These are phyloP conservation scores for Odontomyia ornata DNA, from an alignment of 2,888 invertebrate species.

Conservation along the genomic window DNA sequence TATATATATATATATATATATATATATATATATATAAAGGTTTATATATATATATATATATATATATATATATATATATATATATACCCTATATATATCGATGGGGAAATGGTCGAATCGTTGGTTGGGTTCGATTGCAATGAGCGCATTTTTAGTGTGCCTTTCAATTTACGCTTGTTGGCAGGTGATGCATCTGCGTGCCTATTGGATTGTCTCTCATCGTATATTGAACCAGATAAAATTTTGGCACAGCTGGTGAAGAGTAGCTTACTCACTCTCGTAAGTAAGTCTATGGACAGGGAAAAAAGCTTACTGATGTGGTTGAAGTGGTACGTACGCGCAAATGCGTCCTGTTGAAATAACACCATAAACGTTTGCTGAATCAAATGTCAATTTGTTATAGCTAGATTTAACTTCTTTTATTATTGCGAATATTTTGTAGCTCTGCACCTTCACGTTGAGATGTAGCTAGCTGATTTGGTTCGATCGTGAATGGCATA, in stretches of 20 bases:
- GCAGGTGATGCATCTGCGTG: neutral
- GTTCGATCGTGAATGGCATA: conserved; percentile 16
- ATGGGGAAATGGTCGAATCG: neutral
- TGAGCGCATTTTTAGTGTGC: neutral
- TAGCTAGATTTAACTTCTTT: neutral
- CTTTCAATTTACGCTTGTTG: conserved; percentile 6
- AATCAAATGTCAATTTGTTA: conserved; percentile 11
- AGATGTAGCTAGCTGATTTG: neutral
- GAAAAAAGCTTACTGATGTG: neutral
- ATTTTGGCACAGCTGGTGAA: conserved; percentile 8
- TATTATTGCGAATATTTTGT: neutral
- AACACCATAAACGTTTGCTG: conserved; percentile 3
- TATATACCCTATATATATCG: too few species aligned
- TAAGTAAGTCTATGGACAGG: conserved; percentile 11
- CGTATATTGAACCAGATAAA: neutral
- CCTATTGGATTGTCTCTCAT: neutral
- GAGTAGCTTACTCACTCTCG: neutral
- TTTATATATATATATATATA: too few species aligned
- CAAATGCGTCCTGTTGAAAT: neutral
- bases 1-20: too few species aligned
- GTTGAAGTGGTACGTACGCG: neutral
- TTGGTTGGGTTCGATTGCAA: conserved; percentile 2
- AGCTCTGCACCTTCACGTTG: conserved; percentile 1
- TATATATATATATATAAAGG: too few species aligned
- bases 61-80: too few species aligned